Percentiles rank a stretch among this genome's conserved stretches.
Evolutionary conservation across 2,797 vertebrate species (phyloP).

Genomic region (Austrolebias charrua): DNA sequence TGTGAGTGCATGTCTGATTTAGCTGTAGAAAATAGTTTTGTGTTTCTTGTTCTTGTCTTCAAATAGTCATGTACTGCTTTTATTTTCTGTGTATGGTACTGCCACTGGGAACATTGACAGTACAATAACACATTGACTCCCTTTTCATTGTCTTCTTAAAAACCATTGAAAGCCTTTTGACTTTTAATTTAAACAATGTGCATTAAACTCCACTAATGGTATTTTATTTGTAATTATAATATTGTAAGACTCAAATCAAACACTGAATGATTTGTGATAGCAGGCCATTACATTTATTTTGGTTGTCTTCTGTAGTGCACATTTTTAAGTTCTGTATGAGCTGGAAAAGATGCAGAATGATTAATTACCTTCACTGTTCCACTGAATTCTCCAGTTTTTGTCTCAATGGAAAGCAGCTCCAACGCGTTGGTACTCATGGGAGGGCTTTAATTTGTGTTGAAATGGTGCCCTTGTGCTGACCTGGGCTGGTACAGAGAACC

Average conservation of each 20-base stretch:
- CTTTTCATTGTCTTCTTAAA: slow-evolving; percentile 2
- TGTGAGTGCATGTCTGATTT: slow-evolving; percentile 72
- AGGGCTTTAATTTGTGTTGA: slow-evolving; percentile 50
- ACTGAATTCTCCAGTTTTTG: slow-evolving; percentile 31
- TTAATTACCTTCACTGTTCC: slow-evolving; percentile 33
- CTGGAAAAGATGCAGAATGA: slow-evolving; percentile 38
- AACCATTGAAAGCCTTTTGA: not conserved
- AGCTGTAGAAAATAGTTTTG: slow-evolving; percentile 29
- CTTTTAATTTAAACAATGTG: not conserved
- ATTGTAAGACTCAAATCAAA: slow-evolving; percentile 3
- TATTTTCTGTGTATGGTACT: not conserved
- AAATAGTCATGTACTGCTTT: slow-evolving; percentile 21
- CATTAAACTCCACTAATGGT: not conserved
- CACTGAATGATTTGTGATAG: not conserved
- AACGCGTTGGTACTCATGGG: slow-evolving; percentile 50
- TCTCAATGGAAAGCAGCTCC: slow-evolving; percentile 42
- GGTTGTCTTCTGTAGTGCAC: slow-evolving; percentile 29
- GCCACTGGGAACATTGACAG: slow-evolving; percentile 9
- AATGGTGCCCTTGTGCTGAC: slow-evolving; percentile 59
- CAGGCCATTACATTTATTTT: slow-evolving; percentile 12
- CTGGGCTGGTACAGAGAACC: slow-evolving; percentile 31
- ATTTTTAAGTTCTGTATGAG: slow-evolving; percentile 32
- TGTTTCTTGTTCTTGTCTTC: slow-evolving; percentile 35
- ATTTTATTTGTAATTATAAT: not conserved
- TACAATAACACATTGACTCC: slow-evolving; percentile 5